Base-by-base conservation (phyloP, 2,888 invertebrate species). In the Catocala nupta region DNA sequence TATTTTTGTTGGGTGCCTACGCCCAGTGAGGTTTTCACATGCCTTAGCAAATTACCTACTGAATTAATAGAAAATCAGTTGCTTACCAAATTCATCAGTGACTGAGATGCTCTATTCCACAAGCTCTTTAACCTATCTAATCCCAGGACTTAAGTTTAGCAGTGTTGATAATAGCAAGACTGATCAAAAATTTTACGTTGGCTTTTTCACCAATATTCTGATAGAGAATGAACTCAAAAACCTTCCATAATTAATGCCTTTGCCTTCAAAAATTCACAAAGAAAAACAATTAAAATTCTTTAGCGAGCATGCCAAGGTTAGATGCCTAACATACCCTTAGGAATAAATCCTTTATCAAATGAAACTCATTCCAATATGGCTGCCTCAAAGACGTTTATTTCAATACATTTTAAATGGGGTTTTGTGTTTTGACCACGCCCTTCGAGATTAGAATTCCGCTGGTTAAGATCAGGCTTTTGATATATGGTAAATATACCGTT, bases 381-480 rank as follows among this genome's bases (percentile, higher is more conserved):
- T 59, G 74, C 64, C 71, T 66, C 71, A 67, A 59, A 75, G 64
- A 60, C 55, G 61, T 67, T 68, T 59, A 78, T 72, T 77, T 74
- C 66, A 70, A 78, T 80, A 75, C 68, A 68, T 73, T 78, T 73
- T 72, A 74, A 78, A 79, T 71, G 63, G 79, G 74, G 67, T 73
- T 71, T 63, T 51, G 61, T 47, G 53, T 68, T 43, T 39, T 13
- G 51, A 57, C 71, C 81, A 76, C 81, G 73, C 81, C 81, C 71
- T 50, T 55, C 53, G 36, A 58, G 45, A 73, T 73, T 76, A 70
- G 68, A 75, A 80, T 70, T 69, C 68, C 64, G 49, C 45, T 59
- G 57, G 48, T 61, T 73, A 62, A 76, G 64, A 67, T 33, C 39
- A 44, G 58, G 63, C 55, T 49, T 42, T 34, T 48, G 43, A 10